Base-by-base conservation (phyloP, 1,140 invertebrate species). In the Proctacanthus coquilletti region DNA sequence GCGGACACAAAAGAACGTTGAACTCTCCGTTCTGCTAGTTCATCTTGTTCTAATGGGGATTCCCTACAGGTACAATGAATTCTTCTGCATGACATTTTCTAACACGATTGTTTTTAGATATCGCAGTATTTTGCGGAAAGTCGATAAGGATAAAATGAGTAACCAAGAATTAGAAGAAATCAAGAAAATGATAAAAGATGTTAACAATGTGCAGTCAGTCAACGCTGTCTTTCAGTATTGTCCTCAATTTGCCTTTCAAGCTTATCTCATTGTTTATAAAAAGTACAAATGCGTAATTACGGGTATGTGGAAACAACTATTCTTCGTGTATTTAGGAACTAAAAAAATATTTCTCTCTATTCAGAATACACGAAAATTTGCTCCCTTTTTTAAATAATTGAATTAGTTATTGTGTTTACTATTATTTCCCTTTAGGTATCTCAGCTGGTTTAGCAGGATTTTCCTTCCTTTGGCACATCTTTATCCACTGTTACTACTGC, bases 161-260 rank as follows among this genome's bases (percentile, higher is more conserved):
- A 21, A n/a, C 5, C 35, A 21, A 17, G 20, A 36, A 5, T 10
- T 25, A 3, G 18, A 31, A 15, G 15, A 11, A 9, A 32, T 39
- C 4, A 18, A 13, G 5, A 19, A 31, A 4, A 11, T 11, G 11
- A 31, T 39, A 4, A 8, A 13, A 10, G 29, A 39, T 21, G 37
- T 31, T 4, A 30, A 31, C 20, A 13, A 14, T 20, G 10, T 39
- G 5, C 27, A 39, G 32, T 31, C 37, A 4, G 4, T 30, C 6
- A 39, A 39, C 23, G 37, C 37, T 13, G 32, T 30, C 10, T 39
- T 39, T 13, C 37, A 39, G 18, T 39, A 39, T 21, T 39, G 25
- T 13, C 37, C 37, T 3, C 37, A 39, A 17, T 39, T 39, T 30
- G 8, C 32, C 5, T 32, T 39, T 11, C 37, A 39, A 20, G 14